Evolutionary conservation across 2,888 invertebrate species (phyloP).

Genomic region (Chrysopilus asiliformis): DNA sequence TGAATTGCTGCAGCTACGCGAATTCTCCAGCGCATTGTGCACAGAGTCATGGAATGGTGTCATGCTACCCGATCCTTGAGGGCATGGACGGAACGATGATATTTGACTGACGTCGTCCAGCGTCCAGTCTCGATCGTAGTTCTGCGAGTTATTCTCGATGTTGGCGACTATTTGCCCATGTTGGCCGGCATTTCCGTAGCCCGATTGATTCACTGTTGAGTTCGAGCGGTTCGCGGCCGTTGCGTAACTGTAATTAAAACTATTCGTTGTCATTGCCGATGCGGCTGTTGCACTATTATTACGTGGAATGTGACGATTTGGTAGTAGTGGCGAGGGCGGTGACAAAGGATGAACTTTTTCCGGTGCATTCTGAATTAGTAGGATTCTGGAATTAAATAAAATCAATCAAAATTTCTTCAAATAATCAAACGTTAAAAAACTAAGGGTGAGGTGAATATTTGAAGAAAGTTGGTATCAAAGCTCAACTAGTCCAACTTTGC

Average conservation of each 20-base stretch:
- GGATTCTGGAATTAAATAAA: slow-evolving; percentile 48
- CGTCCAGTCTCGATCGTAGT: slow-evolving; percentile 36
- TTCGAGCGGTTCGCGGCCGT: slow-evolving; percentile 6
- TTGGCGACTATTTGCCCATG: slow-evolving; percentile 46
- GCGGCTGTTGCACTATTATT: slow-evolving; percentile 16
- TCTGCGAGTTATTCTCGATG: slow-evolving; percentile 44
- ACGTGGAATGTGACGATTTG: slow-evolving; percentile 18
- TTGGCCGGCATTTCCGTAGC: slow-evolving; percentile 18
- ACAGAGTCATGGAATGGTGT: slow-evolving; percentile 36
- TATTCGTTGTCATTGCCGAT: slow-evolving; percentile 14
- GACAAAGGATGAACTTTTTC: slow-evolving; percentile 55
- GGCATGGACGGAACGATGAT: slow-evolving; percentile 35
- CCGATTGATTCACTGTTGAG: slow-evolving; percentile 6
- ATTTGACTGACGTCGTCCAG: slow-evolving; percentile 36
- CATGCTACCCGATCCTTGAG: slow-evolving; percentile 36
- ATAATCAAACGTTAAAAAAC: slow-evolving; percentile 5
- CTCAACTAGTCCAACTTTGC: too few relatives aligned
- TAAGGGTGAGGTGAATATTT: not conserved
- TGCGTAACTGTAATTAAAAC: slow-evolving; percentile 15
- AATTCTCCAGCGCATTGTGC: slow-evolving; percentile 33
- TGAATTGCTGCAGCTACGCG: slow-evolving; percentile 31
- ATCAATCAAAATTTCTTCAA: too few relatives aligned
- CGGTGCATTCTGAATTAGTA: slow-evolving; percentile 84
- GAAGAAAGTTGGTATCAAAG: too few relatives aligned
- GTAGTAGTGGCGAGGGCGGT: slow-evolving; percentile 47